Evolutionary conservation across 1,140 invertebrate species (phyloP).

Genomic region (Cryptotermes secundus): DNA sequence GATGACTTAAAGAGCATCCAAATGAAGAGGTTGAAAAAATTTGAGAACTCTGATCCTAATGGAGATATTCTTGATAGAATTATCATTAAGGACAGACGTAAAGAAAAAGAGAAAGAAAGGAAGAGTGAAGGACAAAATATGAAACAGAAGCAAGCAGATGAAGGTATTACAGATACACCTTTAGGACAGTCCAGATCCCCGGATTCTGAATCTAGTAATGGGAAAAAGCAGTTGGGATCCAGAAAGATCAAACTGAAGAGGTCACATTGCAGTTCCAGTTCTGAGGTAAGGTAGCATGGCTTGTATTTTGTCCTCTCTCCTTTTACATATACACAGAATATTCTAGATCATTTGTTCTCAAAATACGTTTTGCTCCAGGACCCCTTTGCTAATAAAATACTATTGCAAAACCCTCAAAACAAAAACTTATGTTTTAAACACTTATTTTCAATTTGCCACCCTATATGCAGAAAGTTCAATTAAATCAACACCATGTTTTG

Average conservation of each 20-base stretch:
- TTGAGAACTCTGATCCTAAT: background rate
- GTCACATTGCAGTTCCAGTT: background rate
- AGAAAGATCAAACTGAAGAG: constrained; percentile 16
- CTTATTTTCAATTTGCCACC: too few species aligned
- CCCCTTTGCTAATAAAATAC: too few species aligned
- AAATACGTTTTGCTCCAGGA: too few species aligned
- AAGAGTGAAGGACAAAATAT: background rate
- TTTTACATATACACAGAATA: too few species aligned
- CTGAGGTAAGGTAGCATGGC: background rate
- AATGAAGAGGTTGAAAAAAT: constrained; percentile 23
- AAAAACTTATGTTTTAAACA: too few species aligned
- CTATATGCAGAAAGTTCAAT: too few species aligned
- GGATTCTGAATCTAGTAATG: background rate
- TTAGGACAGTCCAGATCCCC: background rate
- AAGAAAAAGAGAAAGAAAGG: constrained; percentile 16
- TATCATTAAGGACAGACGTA: background rate
- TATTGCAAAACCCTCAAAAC: too few species aligned
- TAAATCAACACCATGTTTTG: too few species aligned
- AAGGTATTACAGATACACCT: background rate
- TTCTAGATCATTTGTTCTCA: too few species aligned
- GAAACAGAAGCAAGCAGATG: background rate
- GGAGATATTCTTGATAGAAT: background rate
- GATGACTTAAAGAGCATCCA: constrained; percentile 25
- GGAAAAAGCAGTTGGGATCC: background rate
- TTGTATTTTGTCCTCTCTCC: too few species aligned